Evolutionary conservation across 2,797 vertebrate species (phyloP), one percentile per base, ranked within the genome.

Genomic region (Xenops minutus): DNA sequence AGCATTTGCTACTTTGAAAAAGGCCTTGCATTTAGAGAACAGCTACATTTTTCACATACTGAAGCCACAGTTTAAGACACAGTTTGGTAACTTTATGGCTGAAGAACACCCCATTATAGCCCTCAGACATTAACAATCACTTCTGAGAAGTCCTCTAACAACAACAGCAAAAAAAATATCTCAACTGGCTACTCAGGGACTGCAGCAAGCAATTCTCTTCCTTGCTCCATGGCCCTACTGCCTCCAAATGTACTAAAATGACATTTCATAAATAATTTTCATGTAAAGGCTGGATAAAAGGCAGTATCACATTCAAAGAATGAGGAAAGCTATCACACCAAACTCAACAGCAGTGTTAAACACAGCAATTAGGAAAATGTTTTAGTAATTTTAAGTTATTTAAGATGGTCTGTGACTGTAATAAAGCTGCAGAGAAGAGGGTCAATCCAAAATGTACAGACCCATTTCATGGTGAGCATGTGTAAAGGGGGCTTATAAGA

Each of bases 401-500:
- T 72, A 51, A 84, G 43, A 77, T 4, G 1, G n/a, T 21, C 16
- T 58, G 27, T 20, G 26, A n/a, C n/a, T 36, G 1, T 26, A 64
- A 88, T 10, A 68, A 16, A 85, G 55, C 48, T 52, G 37, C 32
- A 72, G 11, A 10, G 3, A 39, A 23, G 7, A 22, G 22, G 12
- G 14, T 74, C 52, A 55, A 52, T 16, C 41, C 36, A 63, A 59
- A 51, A 2, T 16, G 48, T 30, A 24, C 14, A 10, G 37, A 76
- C 6, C 8, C 7, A 2, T 22, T 12, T 20, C 30, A 62, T 0
- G 2, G 29, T 5, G 8, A 78, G n/a, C n/a, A 61, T 1, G 2
- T 10, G 23, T 29, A 46, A 54, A 73, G 12, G 9, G 12, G 9
- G 19, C 14, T 56, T n/a, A 3, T 7, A 51, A 55, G 27, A 85